Evolutionary conservation across 2,797 vertebrate species (phyloP), one percentile per base, ranked within the genome.

Genomic region (Cyprinodon diabolis): DNA sequence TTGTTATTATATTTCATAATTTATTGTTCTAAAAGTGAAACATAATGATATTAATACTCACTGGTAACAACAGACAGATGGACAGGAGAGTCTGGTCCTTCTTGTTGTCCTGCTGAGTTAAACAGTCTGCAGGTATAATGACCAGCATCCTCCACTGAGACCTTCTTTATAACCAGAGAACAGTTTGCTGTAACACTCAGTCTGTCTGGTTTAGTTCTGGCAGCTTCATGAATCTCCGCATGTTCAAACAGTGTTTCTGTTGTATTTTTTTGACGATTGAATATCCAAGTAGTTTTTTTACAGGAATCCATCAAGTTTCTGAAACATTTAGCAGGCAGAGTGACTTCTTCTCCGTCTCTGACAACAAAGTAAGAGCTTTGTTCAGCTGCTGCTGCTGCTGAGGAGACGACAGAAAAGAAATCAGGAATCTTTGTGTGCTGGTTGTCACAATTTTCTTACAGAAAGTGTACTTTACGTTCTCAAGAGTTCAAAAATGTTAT

Each of bases 181-280:
- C 25, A 30, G 25, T 30, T 2, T 30, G 25, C 25, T 30, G 25
- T 30, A 30, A 30, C 25, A 30, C 25, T 30, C 25, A 30, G 25
- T 30, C 25, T 30, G 25, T 30, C 1, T 30, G 25, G 2, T 30
- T 30, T 30, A 30, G 25, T 30, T 30, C 25, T 30, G 25, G 25
- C 1, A 30, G 25, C 25, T 30, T 30, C 25, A 30, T 30, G 25
- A 30, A 30, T 30, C 55, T 60, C 4, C 0, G 75, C 79, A 7
- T 0, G 0, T 15, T 1, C 0, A 68, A 75, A 11, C 76, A 79
- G 48, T 1, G 5, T 0, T 0, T 4, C 14, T 58, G 13, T 0
- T 66, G 0, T 5, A 15, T 21, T 0, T 1, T 0, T 0, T 67
- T 21, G 35, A 21, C 0, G 1, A 30, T 1, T 2, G 25, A 30